Conservation (phyloP, 2,888 invertebrate genomes). For the Helobdella robusta region DNA sequence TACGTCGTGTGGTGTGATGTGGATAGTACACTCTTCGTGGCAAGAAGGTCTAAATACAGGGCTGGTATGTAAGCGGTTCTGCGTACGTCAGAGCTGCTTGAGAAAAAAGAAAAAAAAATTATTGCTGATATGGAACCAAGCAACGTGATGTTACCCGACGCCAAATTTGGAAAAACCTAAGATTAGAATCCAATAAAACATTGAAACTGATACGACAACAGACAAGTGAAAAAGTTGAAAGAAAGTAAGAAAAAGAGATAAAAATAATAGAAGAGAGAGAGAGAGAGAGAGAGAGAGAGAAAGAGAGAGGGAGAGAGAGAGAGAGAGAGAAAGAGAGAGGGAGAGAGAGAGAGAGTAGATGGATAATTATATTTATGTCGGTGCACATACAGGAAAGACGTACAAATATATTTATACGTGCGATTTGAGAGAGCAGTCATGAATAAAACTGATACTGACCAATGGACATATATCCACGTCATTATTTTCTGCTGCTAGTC, state of each 20-base stretch:
- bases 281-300: background rate
- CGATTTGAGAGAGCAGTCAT: too few relatives aligned
- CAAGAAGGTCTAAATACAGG: too few relatives aligned
- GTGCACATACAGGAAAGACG: too few relatives aligned
- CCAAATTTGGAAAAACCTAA: background rate
- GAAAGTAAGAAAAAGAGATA: background rate
- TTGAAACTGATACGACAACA: background rate
- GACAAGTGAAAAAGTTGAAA: background rate
- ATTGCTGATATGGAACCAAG: background rate
- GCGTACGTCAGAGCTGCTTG: too few relatives aligned
- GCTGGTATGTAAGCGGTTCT: too few relatives aligned
- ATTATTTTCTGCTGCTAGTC: too few relatives aligned
- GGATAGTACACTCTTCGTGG: too few relatives aligned
- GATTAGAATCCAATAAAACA: background rate
- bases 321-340: background rate
- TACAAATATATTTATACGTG: too few relatives aligned
- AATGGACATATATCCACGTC: too few relatives aligned
- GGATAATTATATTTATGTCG: too few relatives aligned
- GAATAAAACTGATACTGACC: too few relatives aligned
- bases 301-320: background rate
- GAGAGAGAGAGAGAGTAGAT: constrained; percentile 1
- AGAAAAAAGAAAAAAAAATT: background rate
- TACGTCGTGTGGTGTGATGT: too few relatives aligned
- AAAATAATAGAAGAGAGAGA: background rate
- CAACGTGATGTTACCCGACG: background rate